Evolutionary conservation across 2,113 vertebrate genomes (phyloP), one percentile per base, ranked within the genome.

Genomic region (Corvus cornix): DNA sequence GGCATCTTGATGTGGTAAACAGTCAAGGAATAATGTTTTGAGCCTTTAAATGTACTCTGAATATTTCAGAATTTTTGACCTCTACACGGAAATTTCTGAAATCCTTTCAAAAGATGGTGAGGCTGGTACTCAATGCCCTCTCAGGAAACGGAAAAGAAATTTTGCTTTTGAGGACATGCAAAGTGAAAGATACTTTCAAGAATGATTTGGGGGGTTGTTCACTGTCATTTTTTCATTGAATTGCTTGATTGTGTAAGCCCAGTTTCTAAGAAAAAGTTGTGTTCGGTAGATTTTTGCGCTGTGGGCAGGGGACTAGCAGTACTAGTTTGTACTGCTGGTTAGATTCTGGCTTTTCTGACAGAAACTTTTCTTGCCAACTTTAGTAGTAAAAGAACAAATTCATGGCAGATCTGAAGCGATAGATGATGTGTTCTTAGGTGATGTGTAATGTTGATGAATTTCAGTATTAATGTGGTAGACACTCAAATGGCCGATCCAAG

Each of bases 401-500:
- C 46, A 30, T 4, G 77, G 21, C 10, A 60, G 14, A 63, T 13
- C 10, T 48, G 23, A 15, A 77, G 63, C 3, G 1, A 23, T 20
- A 64, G 48, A 23, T 37, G 6, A 31, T 49, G 6, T 4, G 4
- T 20, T 69, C 18, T 58, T 49, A 17, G 46, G 22, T 15, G 30
- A 24, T 9, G 39, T 15, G 37, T 27, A 10, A 49, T 20, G 22
- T 20, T 37, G 37, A 56, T 46, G 9, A 58, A 79, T 76, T 83
- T 79, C 53, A n/a, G 7, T 64, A 28, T 52, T 26, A 44, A 3
- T 6, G 49, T 2, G 2, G 13, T 67, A 49, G n/a, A 13, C 58
- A 35, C 30, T 80, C 10, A 27, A 16, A 46, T 55, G 16, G 37
- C 7, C 0, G 0, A 16, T 37, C n/a, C n/a, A 58, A 83, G 31